A percentile compares a stretch with the other conserved stretches of the same genome.
These are phyloP conservation scores for Agapornis canus DNA, from an alignment of 2,797 vertebrate species.

Conservation along the genomic window DNA sequence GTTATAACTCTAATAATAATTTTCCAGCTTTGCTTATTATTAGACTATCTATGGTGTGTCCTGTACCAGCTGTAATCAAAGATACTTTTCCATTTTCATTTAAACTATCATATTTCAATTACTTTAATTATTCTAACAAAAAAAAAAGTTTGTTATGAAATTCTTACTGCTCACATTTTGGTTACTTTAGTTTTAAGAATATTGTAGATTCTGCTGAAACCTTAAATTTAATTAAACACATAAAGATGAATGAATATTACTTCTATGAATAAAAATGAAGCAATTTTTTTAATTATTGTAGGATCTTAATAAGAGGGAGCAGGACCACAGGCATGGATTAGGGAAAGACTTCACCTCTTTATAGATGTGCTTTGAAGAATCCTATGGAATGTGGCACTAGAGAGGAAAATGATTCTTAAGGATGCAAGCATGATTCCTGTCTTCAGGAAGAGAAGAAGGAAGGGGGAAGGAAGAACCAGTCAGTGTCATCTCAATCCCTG, in stretches of 20 bases:
- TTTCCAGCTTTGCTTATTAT: not conserved
- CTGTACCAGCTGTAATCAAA: not conserved
- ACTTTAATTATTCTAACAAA: not conserved
- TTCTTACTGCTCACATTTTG: not conserved
- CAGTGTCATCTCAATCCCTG: not conserved
- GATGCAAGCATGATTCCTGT: not conserved
- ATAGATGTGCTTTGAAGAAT: not conserved
- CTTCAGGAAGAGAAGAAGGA: not conserved
- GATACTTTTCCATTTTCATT: not conserved
- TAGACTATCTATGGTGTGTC: not conserved
- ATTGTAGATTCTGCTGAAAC: not conserved
- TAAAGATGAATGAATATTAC: not conserved
- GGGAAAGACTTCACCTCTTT: not conserved
- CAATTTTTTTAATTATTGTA: not conserved
- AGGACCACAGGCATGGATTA: not conserved
- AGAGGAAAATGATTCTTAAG: not conserved
- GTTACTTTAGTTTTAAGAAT: not conserved
- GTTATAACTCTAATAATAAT: not conserved
- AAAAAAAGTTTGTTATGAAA: not conserved
- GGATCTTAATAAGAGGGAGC: not conserved
- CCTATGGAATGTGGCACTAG: not conserved
- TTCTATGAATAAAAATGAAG: not conserved
- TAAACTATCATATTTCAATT: not conserved
- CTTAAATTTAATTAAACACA: not conserved
- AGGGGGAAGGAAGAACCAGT: not conserved